Evolutionary conservation across 2,888 invertebrate species (phyloP), one percentile per base, ranked within the genome.

Genomic region (Lordiphosa fenestrarum): DNA sequence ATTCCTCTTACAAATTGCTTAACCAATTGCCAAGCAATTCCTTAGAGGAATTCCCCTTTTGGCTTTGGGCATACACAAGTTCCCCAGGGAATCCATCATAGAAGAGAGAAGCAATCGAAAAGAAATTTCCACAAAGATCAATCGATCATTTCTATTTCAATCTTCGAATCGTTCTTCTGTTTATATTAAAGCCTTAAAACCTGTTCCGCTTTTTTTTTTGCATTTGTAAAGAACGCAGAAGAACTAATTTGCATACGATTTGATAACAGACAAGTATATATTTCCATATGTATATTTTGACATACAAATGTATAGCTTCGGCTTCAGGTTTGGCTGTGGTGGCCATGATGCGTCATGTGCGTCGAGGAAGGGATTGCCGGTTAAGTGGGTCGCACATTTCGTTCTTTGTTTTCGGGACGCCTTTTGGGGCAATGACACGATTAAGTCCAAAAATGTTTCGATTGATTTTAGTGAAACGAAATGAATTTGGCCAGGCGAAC

Each of bases 361-460:
- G 4, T 21, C 6, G n/a, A 58, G 63, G 57, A 53, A 36, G 25
- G 38, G 59, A 36, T 21, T 47, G 47, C 21, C 33, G 21, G 39
- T 66, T 54, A 82, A 77, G 67, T 78, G 72, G 84, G 82, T 84
- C 84, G 78, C 78, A 62, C 77, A 73, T 69, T 72, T 81, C 59
- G 61, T 52, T 69, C 53, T 71, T 62, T 82, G 53, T 66, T 60
- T 68, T 61, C 59, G 74, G 82, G 74, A 74, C 58, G 61, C 58
- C 57, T 58, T 84, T 77, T 78, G 67, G 78, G 84, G 84, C 78
- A 78, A 82, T 84, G 84, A 78, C 78, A 84, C 63, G 80, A 72
- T 72, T 74, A 66, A 76, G 50, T 35, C 47, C 56, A 46, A 50
- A 62, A 49, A 61, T 42, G 42, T 30, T 42, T 44, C 65, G 64